Conservation (phyloP, 2,797 vertebrate genomes). For the Anguilla marmorata region DNA sequence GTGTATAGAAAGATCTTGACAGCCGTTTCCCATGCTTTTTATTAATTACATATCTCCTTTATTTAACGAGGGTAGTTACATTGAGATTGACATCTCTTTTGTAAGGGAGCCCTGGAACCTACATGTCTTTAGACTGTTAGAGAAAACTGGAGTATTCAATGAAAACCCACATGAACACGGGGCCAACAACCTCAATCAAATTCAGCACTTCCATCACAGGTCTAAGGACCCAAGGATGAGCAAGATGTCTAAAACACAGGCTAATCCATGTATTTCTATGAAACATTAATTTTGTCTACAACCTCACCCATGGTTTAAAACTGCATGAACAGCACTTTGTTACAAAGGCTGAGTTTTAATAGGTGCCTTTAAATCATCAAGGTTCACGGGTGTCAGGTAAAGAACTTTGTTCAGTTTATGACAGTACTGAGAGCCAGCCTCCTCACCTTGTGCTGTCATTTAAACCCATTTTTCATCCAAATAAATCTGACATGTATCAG, state of each 20-base stretch:
- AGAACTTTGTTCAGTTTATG: not conserved
- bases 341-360: not conserved
- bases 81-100: not conserved
- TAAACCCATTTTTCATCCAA: not conserved
- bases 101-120: not conserved
- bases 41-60: not conserved
- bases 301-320: not conserved
- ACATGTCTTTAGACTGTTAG: too few relatives aligned
- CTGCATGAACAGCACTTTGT: not conserved
- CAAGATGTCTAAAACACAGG: not conserved
- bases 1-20: not conserved
- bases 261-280: not conserved
- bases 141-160: not conserved
- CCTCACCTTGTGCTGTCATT: not conserved
- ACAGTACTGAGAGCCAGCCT: not conserved
- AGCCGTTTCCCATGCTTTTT: too few relatives aligned
- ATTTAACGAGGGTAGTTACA: not conserved
- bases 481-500: not conserved
- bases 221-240: not conserved
- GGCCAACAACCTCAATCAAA: not conserved
- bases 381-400: slow-evolving; percentile 9
- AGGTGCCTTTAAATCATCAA: not conserved
- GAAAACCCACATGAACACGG: not conserved
- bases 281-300: not conserved
- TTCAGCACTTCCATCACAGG: not conserved